These are phyloP conservation scores for Pammene fasciana DNA, from an alignment of 2,888 invertebrate genomes.

Conservation along the genomic window DNA sequence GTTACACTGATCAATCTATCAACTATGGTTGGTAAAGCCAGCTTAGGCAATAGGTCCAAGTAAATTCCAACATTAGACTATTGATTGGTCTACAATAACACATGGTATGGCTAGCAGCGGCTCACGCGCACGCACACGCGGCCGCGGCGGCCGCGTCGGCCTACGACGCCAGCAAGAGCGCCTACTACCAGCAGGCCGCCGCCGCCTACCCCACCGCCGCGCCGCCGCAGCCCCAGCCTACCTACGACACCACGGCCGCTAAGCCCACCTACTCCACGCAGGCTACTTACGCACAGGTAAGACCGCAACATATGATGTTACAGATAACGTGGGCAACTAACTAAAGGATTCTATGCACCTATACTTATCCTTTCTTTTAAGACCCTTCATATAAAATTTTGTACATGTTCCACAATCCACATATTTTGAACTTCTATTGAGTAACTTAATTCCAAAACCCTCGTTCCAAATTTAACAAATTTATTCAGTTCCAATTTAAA, in stretches of 20 bases:
- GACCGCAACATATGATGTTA: not conserved
- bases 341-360: too few relatives aligned
- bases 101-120: slow-evolving; percentile 60
- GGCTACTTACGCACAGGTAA: slow-evolving; percentile 86
- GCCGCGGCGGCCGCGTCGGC: slow-evolving; percentile 84
- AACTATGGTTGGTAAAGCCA: too few relatives aligned
- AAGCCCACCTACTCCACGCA: slow-evolving; percentile 89
- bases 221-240: slow-evolving; percentile 83
- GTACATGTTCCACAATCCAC: too few relatives aligned
- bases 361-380: too few relatives aligned
- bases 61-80: not conserved
- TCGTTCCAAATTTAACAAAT: too few relatives aligned
- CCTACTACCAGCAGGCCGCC: slow-evolving; percentile 92
- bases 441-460: too few relatives aligned
- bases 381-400: too few relatives aligned
- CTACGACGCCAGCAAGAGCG: slow-evolving; percentile 92
- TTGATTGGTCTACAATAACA: slow-evolving; percentile 24
- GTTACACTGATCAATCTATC: too few relatives aligned
- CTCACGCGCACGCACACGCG: slow-evolving; percentile 77
- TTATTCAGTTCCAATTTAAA: too few relatives aligned
- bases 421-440: too few relatives aligned
- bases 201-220: slow-evolving; percentile 86
- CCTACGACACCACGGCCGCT: slow-evolving; percentile 83
- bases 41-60: too few relatives aligned
- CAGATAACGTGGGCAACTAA: too few relatives aligned